phyloP scores from a whole-genome alignment of 2,113 vertebrate species.

The Pachypanchax playfairii region DNA sequence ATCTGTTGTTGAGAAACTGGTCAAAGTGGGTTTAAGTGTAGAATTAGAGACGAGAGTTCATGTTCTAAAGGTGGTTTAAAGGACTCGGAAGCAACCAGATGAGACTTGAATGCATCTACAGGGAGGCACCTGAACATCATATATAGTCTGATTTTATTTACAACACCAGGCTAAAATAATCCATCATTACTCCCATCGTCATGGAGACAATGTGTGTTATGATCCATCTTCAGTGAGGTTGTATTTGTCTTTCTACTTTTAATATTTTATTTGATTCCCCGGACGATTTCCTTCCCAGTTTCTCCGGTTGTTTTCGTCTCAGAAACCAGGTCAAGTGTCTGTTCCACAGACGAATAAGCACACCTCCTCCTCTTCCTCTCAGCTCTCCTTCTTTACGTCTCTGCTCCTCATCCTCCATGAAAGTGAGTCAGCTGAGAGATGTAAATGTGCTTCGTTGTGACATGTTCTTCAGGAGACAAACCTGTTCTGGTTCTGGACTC shows the following conservation, averaged over 20 bases:
- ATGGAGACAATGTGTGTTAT: background rate
- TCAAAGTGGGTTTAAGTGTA: too few relatives aligned
- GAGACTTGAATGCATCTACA: too few relatives aligned
- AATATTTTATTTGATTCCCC: background rate
- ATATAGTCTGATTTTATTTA: background rate
- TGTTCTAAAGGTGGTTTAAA: too few relatives aligned
- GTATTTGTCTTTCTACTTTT: background rate
- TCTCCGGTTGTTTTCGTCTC: constrained; percentile 38
- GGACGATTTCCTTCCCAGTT: background rate
- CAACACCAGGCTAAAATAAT: too few relatives aligned
- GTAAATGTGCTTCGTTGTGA: background rate
- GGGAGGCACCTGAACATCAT: too few relatives aligned
- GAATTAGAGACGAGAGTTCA: too few relatives aligned
- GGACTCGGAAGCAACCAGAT: too few relatives aligned
- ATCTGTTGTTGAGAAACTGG: too few relatives aligned
- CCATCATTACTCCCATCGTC: background rate
- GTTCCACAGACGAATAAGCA: constrained; percentile 40
- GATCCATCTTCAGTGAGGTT: background rate
- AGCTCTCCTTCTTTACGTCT: background rate
- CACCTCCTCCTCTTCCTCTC: constrained; percentile 8
- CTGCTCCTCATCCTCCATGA: background rate
- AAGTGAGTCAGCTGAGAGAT: too few relatives aligned
- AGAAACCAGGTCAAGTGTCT: constrained; percentile 72
- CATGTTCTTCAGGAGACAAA: background rate
- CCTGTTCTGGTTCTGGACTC: background rate